Conservation (phyloP, 2,113 vertebrate species). For the Elgaria multicarinata region DNA sequence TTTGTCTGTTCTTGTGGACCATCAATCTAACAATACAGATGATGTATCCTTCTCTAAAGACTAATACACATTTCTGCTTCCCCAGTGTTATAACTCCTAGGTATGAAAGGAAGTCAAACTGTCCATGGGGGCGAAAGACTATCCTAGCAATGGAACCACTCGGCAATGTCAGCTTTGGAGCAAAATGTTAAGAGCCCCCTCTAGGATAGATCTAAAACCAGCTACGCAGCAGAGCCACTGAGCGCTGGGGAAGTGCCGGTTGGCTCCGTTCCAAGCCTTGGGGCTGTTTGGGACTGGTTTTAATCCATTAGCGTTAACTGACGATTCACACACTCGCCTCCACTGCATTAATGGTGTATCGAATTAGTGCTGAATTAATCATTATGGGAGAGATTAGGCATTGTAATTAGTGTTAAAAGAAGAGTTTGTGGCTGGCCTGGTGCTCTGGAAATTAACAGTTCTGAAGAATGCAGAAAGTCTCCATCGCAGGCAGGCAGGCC, state of each 20-base stretch:
- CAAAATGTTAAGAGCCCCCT: not conserved
- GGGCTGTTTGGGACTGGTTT: not conserved
- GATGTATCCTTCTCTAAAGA: too few relatives aligned
- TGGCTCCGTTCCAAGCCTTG: not conserved
- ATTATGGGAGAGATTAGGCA: conserved; percentile 9
- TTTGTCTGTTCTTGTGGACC: not conserved
- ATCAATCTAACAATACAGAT: not conserved
- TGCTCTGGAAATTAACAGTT: not conserved
- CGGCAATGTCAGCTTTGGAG: not conserved
- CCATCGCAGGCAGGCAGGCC: not conserved
- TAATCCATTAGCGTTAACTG: conserved; percentile 15
- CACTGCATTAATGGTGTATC: not conserved
- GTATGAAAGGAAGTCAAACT: not conserved
- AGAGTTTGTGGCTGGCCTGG: too few relatives aligned
- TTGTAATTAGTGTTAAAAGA: conserved; percentile 20
- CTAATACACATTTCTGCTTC: not conserved
- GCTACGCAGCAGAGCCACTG: not conserved
- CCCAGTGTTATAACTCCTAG: not conserved
- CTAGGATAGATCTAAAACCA: not conserved
- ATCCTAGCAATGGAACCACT: not conserved
- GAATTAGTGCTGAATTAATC: conserved; percentile 24
- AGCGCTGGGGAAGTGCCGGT: not conserved
- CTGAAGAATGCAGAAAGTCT: not conserved
- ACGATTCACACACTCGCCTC: not conserved
- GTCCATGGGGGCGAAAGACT: not conserved